Base-by-base conservation (phyloP, 1,140 invertebrate genomes). In the Ganaspis sp. region DNA sequence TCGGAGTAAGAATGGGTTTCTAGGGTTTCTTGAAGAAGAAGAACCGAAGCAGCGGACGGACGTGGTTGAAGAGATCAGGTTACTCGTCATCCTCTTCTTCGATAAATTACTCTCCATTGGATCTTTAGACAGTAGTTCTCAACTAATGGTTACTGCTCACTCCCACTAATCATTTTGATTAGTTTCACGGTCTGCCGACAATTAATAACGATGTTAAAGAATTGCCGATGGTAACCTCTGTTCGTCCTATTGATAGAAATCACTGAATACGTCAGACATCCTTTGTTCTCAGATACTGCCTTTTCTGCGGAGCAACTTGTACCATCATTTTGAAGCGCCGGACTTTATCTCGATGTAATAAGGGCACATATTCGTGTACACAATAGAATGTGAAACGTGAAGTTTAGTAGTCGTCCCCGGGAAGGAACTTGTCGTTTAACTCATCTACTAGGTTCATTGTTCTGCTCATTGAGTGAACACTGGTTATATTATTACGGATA, bases 351-450 rank as follows among this genome's bases (percentile, higher is more conserved):
- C 72, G 77, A 74, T 75, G 78, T 78, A 83, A 81, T 81, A 84
- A 82, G 81, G 81, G 77, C 45, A 49, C 81, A 81, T 71, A 73
- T 73, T 73, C 75, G 74, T 54, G 6, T 23, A 82, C 78, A 88
- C 86, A 90, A 88, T 89, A 76, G 86, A 86, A 83, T 83, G 83
- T 83, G 84, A 86, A 85, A 83, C 87, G 85, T 73, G 82, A 80
- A 86, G 82, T 86, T 83, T 80, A 85, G 80, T 73, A 74, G 77
- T 81, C 81, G 81, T 81, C 85, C 80, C 77, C 77, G 77, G 85
- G 83, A 87, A 91, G 90, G 90, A 91, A 91, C 90, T 91, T 88
- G 83, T 84, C 90, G 90, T 91, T 91, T 91, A 91, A 91, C 89
- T 91, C 89, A 91, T 91, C 88, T 91, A 89, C 85, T 81, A 77